Conservation (phyloP, 2,797 vertebrate genomes). For the Coregonus ussuriensis region DNA sequence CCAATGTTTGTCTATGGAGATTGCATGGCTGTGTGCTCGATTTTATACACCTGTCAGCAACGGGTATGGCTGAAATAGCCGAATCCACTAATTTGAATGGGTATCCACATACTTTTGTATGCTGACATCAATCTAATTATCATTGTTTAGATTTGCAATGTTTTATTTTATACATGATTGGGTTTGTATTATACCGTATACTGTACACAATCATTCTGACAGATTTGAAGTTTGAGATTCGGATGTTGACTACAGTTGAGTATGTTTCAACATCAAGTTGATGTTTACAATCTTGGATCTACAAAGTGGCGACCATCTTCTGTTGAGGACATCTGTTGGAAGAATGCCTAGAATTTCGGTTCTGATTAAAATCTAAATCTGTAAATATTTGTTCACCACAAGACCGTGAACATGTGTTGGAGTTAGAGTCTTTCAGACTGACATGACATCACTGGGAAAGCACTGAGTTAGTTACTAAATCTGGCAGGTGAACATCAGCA, state of each 20-base stretch:
- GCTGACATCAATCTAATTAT: constrained; percentile 37
- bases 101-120: not conserved
- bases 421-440: constrained; percentile 18
- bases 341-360: constrained; percentile 36
- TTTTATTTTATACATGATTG: constrained; percentile 34
- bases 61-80: too few species aligned
- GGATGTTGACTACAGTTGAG: not conserved
- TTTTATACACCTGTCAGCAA: too few species aligned
- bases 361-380: constrained; percentile 36
- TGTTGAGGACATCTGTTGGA: constrained; percentile 20
- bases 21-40: too few species aligned
- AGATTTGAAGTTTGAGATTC: constrained; percentile 15
- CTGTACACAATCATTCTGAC: constrained; percentile 6
- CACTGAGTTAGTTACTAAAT: constrained; percentile 25
- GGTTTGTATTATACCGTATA: not conserved
- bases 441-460: constrained; percentile 29
- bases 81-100: too few species aligned
- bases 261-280: constrained; percentile 22
- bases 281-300: constrained; percentile 29
- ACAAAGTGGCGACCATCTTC: constrained; percentile 36
- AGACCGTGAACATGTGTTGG: constrained; percentile 45
- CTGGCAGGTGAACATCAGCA: constrained; percentile 33
- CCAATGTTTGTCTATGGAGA: too few species aligned
- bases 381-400: constrained; percentile 38
- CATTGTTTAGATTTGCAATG: not conserved